These are phyloP conservation scores for Patagioenas fasciata DNA, from an alignment of 2,113 vertebrate genomes.

Conservation along the genomic window DNA sequence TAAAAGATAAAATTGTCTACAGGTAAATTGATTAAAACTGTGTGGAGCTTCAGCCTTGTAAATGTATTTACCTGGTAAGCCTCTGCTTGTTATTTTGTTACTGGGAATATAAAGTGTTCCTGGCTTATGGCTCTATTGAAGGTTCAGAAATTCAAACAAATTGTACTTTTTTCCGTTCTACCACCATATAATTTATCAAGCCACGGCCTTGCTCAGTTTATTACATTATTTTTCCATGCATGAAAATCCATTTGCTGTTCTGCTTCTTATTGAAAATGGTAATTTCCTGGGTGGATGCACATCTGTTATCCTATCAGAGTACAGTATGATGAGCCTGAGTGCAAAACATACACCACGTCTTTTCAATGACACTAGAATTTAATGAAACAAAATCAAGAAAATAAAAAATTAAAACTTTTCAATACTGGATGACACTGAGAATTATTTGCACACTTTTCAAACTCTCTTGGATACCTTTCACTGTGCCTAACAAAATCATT, in stretches of 20 bases:
- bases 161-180: background rate
- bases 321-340: slow-evolving; percentile 43
- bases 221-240: slow-evolving; percentile 58
- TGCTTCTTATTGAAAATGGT: slow-evolving; percentile 63
- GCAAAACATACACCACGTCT: background rate
- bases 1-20: background rate
- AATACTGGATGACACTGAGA: background rate
- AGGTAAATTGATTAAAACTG: background rate
- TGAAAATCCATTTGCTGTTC: slow-evolving; percentile 60
- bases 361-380: background rate
- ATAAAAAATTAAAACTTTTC: background rate
- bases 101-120: background rate
- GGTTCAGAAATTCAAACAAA: slow-evolving; percentile 35
- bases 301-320: slow-evolving; percentile 33
- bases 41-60: background rate
- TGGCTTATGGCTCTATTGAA: slow-evolving; percentile 33
- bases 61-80: slow-evolving; percentile 30
- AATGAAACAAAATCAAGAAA: background rate
- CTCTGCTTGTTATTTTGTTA: slow-evolving; percentile 34
- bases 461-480: background rate
- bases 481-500: background rate
- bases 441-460: background rate
- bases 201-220: slow-evolving; percentile 31
- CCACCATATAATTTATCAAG: slow-evolving; percentile 53
- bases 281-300: slow-evolving; percentile 66